phyloP scores from a whole-genome alignment of 1,140 invertebrate species.

The Macrosteles quadrilineatus region DNA sequence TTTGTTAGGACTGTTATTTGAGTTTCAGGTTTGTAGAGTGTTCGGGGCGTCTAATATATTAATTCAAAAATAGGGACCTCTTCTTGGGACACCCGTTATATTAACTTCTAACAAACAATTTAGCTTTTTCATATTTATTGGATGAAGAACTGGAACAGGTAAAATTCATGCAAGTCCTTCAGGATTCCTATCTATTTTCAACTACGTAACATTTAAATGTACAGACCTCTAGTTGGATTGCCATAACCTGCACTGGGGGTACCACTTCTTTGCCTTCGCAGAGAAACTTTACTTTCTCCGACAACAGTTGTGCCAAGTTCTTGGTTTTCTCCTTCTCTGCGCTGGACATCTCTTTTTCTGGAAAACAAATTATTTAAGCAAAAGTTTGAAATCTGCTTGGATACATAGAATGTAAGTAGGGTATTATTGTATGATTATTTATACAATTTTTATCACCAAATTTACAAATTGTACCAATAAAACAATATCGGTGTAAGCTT shows the following conservation, averaged over 20 bases:
- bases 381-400: too few relatives aligned
- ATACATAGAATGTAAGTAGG: too few relatives aligned
- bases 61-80: too few relatives aligned
- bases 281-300: conserved; percentile 65
- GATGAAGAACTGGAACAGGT: background rate
- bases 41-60: too few relatives aligned
- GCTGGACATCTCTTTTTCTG: background rate
- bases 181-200: background rate
- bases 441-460: too few relatives aligned
- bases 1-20: too few relatives aligned
- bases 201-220: background rate
- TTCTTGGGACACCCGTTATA: conserved; percentile 60
- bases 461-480: too few relatives aligned
- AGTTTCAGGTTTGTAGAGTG: too few relatives aligned
- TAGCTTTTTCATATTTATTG: conserved; percentile 62
- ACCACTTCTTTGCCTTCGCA: conserved; percentile 60
- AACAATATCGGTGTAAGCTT: too few relatives aligned
- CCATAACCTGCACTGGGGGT: conserved; percentile 64
- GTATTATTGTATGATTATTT: too few relatives aligned
- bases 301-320: conserved; percentile 22
- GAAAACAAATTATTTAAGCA: background rate
- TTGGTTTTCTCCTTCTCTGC: background rate
- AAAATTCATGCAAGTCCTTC: background rate
- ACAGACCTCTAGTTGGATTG: conserved; percentile 63
- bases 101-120: conserved; percentile 63